These are phyloP conservation scores for Caenorhabditis angaria DNA, from an alignment of 2,888 invertebrate genomes.

Conservation along the genomic window DNA sequence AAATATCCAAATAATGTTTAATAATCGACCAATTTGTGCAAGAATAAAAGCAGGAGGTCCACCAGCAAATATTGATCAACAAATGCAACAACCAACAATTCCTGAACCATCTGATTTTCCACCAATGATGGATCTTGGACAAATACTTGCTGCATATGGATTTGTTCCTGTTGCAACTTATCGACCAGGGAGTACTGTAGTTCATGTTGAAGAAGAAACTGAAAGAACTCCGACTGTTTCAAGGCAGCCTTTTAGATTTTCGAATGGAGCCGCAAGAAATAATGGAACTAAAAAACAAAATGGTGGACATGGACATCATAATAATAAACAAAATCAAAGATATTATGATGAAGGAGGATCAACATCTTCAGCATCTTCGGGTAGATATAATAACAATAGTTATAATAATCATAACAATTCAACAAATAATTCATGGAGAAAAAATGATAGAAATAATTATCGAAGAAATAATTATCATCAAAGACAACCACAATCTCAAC, in stretches of 20 bases:
- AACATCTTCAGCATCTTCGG: slow-evolving; percentile 2
- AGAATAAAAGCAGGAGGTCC: slow-evolving; percentile 68
- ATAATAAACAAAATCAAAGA: neutral
- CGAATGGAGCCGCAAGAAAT: slow-evolving; percentile 11
- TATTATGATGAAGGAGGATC: slow-evolving; percentile 9
- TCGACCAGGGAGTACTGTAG: slow-evolving; percentile 33
- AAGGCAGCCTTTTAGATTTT: neutral
- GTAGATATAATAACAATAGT: neutral
- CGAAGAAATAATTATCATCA: neutral
- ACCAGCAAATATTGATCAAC: slow-evolving; percentile 31
- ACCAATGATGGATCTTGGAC: slow-evolving; percentile 40
- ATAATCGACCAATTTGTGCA: slow-evolving; percentile 65
- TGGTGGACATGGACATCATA: neutral
- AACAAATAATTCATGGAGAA: neutral
- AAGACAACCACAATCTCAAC: neutral
- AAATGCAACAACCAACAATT: slow-evolving; percentile 1
- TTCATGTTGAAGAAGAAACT: neutral
- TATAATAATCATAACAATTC: slow-evolving; percentile 3
- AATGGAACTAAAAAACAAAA: neutral
- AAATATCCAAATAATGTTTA: slow-evolving; percentile 47
- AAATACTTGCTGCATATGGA: slow-evolving; percentile 55
- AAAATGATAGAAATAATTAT: neutral
- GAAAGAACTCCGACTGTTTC: neutral
- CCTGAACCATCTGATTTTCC: slow-evolving; percentile 6
- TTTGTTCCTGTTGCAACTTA: slow-evolving; percentile 63